phyloP scores from a whole-genome alignment of 2,888 invertebrate genomes.

The Drosophila mimetica region DNA sequence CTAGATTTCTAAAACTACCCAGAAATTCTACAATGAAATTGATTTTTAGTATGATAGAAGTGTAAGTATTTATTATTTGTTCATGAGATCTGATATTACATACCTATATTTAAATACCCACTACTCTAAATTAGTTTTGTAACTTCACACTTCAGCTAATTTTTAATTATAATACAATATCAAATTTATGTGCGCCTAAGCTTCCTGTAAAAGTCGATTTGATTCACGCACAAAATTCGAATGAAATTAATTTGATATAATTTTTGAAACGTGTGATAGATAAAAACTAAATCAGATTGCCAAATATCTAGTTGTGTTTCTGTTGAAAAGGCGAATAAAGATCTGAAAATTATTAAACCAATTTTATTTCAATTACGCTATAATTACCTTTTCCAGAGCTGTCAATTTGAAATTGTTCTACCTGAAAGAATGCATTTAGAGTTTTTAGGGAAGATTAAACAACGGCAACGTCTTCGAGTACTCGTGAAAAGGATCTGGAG shows the following conservation, averaged over 20 bases:
- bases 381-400: not conserved
- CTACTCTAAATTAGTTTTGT: not conserved
- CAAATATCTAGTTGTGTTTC: slow-evolving; percentile 19
- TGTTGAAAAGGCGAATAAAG: slow-evolving; percentile 20
- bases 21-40: not conserved
- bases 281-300: slow-evolving; percentile 3
- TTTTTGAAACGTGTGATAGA: slow-evolving; percentile 11
- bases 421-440: not conserved
- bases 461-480: not conserved
- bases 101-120: not conserved
- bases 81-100: slow-evolving; percentile 2
- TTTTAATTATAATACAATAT: not conserved
- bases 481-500: not conserved
- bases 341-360: not conserved
- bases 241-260: not conserved
- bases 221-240: slow-evolving; percentile 1
- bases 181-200: too few species aligned
- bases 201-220: not conserved
- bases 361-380: too few species aligned
- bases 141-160: not conserved
- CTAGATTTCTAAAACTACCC: slow-evolving; percentile 4
- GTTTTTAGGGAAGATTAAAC: not conserved
- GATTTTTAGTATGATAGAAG: not conserved
- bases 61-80: slow-evolving; percentile 41
- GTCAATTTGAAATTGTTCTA: not conserved